A percentile compares a stretch with the other conserved stretches of the same genome.
These are phyloP conservation scores for Urocitellus parryii DNA, from an alignment of 2,113 vertebrate genomes.

Conservation along the genomic window DNA sequence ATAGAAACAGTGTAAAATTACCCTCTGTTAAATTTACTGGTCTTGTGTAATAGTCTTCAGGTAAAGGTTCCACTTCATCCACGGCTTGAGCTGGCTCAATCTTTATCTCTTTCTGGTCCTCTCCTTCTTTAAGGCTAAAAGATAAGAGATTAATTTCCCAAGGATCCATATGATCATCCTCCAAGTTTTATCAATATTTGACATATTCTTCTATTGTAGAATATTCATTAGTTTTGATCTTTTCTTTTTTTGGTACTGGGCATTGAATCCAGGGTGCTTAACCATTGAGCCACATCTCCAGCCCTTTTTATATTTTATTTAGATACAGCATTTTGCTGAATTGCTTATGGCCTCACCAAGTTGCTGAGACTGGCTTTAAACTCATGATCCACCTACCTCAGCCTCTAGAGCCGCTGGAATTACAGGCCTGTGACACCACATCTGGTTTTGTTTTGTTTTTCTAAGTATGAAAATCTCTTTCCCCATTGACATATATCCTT, in stretches of 20 bases:
- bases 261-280: no score
- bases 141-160: conserved; percentile 57
- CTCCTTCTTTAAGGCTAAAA: conserved; percentile 96
- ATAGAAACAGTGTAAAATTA: conserved; percentile 77
- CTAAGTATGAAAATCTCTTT: conserved; percentile 50
- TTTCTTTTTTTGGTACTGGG: neutral
- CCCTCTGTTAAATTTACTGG: conserved; percentile 97
- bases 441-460: neutral
- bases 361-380: no score
- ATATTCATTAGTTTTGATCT: neutral
- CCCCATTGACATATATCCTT: neutral
- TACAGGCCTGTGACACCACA: no score
- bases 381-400: no score
- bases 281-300: no score
- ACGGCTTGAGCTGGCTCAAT: conserved; percentile 96
- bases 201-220: neutral
- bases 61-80: conserved; percentile 97
- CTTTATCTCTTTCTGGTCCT: conserved; percentile 97
- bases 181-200: conserved; percentile 4
- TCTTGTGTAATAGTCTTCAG: conserved; percentile 97
- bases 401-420: no score
- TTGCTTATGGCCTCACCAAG: no score
- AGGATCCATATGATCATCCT: neutral
- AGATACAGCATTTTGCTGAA: no score
- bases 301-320: no score